Base-by-base conservation (phyloP, 2,113 vertebrate species). In the Platycercus adscitus region DNA sequence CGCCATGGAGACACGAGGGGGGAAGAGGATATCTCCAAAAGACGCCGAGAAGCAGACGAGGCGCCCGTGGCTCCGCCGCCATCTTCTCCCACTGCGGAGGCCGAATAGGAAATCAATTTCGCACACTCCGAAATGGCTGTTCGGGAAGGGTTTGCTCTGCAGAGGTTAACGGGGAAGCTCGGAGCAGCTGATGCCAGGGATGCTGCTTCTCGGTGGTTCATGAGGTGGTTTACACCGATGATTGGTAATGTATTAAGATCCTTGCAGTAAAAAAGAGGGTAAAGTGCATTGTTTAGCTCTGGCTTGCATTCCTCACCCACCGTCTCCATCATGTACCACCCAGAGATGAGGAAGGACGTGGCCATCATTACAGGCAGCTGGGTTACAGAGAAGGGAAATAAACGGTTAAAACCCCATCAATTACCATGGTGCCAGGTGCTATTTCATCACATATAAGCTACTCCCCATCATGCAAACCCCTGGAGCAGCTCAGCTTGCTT, bases 1-100 rank as follows among this genome's bases (percentile, higher is more conserved):
- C 88, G 69, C 31, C 13, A 3, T 19, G 1, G 12, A 87, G 90
- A 49, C 15, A 1, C 15, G 13, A 2, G 0, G 29, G 43, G 79
- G 37, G 17, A 47, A 41, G 50, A 28, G 37, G 68, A 64, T 19
- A 11, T 46, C 58, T 43, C 82, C 29, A 49, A 81, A 89, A 66
- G 29, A 29, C 0, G 29, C 10, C 0, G 1, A 43, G 33, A 23
- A 79, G 72, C 2, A 5, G 72, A 44, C 88, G 35, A 58, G 41
- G 60, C 2, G 3, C 37, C 29, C 1, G 2, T 7, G 0, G 86
- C 81, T 70, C 85, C 1, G 7, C 65, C 90, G 85, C 96, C 93
- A 95, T 97, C 91, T 97, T 96, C 97, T 92, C 37, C 37, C 75
- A 6, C 63, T 9, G 24, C 26, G 1, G 66, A 90, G 46, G 15